These are phyloP conservation scores for Lithophane semibrunnea DNA, from an alignment of 2,888 invertebrate species.

Conservation along the genomic window DNA sequence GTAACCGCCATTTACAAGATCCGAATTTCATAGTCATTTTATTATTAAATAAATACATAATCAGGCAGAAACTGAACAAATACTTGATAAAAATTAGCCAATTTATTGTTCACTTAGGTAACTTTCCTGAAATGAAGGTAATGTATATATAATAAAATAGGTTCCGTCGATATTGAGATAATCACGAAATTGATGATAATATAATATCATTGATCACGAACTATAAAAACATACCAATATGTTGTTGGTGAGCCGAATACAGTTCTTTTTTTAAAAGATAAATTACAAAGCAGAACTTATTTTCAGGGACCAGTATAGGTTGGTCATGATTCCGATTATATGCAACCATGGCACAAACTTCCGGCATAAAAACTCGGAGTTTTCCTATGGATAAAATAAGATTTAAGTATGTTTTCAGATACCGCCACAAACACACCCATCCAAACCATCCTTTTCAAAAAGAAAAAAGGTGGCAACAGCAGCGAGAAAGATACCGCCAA, in stretches of 20 bases:
- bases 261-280: neutral
- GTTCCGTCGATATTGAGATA: neutral
- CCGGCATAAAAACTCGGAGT: neutral
- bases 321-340: neutral
- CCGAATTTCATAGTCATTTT: neutral
- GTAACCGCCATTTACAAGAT: neutral
- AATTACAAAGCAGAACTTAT: no score
- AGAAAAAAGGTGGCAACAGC: neutral
- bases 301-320: neutral
- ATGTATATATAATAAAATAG: no score
- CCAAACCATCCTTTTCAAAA: neutral
- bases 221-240: neutral
- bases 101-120: neutral
- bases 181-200: neutral
- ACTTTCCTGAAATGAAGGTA: neutral
- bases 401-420: conserved; percentile 26
- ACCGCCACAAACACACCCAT: conserved; percentile 3
- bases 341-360: neutral
- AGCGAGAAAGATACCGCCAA: neutral
- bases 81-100: no score
- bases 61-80: neutral
- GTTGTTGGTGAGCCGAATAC: neutral
- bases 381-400: neutral
- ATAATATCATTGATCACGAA: neutral
- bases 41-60: no score